Evolutionary conservation across 2,888 invertebrate genomes (phyloP).

Genomic region (Polymixis lichenea): DNA sequence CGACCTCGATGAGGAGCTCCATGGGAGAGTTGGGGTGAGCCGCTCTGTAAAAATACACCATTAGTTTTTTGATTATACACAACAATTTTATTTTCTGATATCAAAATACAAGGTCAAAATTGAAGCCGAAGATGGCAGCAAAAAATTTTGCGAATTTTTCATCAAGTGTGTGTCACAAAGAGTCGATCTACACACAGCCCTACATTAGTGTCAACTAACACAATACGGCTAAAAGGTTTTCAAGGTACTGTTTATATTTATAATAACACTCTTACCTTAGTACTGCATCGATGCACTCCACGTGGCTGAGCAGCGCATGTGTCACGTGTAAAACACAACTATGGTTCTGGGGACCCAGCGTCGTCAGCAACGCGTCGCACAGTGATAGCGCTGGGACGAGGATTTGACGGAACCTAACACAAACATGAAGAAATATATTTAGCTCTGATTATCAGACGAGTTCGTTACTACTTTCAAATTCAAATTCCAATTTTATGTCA

Average conservation of each 20-base stretch:
- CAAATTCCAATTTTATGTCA: too few relatives aligned
- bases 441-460: neutral
- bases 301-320: conserved; percentile 94
- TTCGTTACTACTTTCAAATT: too few relatives aligned
- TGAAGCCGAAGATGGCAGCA: neutral
- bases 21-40: conserved; percentile 91
- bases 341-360: conserved; percentile 95
- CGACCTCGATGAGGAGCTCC: conserved; percentile 93
- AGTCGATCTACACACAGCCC: neutral
- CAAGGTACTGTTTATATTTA: neutral
- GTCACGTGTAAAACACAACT: conserved; percentile 95
- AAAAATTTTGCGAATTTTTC: neutral
- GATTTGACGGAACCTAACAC: conserved; percentile 94
- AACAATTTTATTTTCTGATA: neutral
- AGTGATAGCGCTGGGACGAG: conserved; percentile 95
- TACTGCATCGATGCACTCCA: conserved; percentile 95
- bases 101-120: neutral
- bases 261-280: conserved; percentile 87
- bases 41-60: conserved; percentile 71
- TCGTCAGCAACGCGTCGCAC: conserved; percentile 95
- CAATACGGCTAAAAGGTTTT: neutral
- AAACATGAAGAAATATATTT: neutral
- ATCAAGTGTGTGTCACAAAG: neutral
- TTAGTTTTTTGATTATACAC: neutral
- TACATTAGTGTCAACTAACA: neutral